Evolutionary conservation across 2,888 invertebrate species (phyloP).

Genomic region (Drosophila ezoana): DNA sequence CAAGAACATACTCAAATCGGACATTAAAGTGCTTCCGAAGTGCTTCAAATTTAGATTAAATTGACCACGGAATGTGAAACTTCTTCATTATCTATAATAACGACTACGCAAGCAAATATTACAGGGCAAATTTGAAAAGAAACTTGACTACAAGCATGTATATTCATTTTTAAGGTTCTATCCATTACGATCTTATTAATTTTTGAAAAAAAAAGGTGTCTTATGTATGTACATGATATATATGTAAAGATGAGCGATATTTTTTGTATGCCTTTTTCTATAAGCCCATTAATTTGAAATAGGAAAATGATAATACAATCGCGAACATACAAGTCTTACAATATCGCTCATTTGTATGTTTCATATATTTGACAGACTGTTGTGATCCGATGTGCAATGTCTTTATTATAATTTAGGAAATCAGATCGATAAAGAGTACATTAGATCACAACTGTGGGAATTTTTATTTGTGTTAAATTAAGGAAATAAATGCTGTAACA

Average conservation of each 20-base stretch:
- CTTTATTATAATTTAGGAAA: background rate
- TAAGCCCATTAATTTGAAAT: too few species aligned
- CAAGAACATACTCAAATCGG: background rate
- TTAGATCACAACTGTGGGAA: background rate
- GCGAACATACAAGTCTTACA: too few species aligned
- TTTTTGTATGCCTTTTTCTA: background rate
- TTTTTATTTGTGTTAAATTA: background rate
- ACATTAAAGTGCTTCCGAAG: background rate
- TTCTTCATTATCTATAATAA: background rate
- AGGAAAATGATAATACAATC: too few species aligned
- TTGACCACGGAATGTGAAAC: background rate
- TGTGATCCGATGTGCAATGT: background rate
- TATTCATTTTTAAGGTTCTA: background rate
- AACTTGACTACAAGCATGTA: background rate
- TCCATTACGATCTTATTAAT: too few species aligned
- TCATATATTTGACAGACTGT: background rate
- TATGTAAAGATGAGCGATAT: conserved; percentile 2
- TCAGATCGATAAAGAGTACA: background rate
- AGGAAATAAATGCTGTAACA: background rate
- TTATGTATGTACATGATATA: background rate
- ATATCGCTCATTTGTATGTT: background rate
- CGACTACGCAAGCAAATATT: background rate
- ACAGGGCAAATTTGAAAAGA: background rate
- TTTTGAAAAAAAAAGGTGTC: too few species aligned
- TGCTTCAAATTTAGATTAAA: background rate